These are phyloP conservation scores for Tupiocoris notatus DNA, from an alignment of 2,888 invertebrate genomes.

Conservation along the genomic window DNA sequence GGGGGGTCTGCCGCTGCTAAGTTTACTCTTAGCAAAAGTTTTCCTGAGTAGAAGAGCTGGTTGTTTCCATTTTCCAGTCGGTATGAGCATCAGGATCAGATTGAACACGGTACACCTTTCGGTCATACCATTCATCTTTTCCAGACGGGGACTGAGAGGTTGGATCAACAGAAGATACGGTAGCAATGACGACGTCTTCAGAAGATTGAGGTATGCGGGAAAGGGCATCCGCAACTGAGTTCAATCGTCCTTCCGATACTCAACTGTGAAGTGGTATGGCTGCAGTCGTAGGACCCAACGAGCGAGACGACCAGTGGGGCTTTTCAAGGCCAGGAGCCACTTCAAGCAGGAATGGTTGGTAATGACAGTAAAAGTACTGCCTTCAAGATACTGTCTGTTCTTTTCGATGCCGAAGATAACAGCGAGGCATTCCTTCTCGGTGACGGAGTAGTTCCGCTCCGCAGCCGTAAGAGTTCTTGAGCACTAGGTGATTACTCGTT, in stretches of 20 bases:
- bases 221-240: neutral
- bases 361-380: conserved; percentile 49
- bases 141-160: neutral
- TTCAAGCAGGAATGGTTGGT: conserved; percentile 49
- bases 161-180: neutral
- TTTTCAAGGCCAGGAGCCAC: conserved; percentile 48
- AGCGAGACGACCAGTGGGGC: conserved; percentile 47
- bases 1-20: neutral
- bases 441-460: no score
- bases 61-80: neutral
- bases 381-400: conserved; percentile 46
- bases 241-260: neutral
- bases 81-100: conserved; percentile 1
- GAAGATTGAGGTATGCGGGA: neutral
- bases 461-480: neutral
- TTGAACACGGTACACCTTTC: neutral
- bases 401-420: conserved; percentile 43
- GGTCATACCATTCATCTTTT: conserved; percentile 22
- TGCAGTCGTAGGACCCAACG: conserved; percentile 48
- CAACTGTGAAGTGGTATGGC: conserved; percentile 44
- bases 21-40: neutral
- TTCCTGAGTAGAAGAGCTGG: neutral
- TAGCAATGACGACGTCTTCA: neutral
- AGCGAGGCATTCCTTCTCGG: no score
- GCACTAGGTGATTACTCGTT: conserved; percentile 2